These are phyloP conservation scores for Neolamprologus variostigma DNA, from an alignment of 2,113 vertebrate genomes.

Conservation along the genomic window DNA sequence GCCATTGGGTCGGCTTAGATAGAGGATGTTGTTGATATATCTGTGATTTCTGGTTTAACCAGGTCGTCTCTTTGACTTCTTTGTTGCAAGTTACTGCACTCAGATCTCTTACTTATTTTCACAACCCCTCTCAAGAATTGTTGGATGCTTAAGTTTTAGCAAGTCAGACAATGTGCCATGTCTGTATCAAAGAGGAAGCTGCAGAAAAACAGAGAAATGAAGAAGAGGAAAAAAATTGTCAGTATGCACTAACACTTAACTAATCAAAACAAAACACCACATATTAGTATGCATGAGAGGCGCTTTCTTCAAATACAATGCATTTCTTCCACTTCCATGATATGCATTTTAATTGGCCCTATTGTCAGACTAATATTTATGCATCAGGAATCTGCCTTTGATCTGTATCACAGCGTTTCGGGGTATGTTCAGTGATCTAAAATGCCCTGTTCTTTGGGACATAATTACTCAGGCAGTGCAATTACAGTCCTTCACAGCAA, in stretches of 20 bases:
- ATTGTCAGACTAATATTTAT: constrained; percentile 15
- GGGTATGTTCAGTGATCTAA: constrained; percentile 30
- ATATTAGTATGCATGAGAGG: neutral
- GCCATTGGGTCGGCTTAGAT: constrained; percentile 56
- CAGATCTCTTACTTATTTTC: constrained; percentile 31
- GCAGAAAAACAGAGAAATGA: constrained; percentile 4
- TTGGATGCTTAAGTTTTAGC: constrained; percentile 36
- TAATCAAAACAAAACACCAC: neutral
- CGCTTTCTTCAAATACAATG: neutral
- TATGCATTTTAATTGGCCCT: constrained; percentile 16
- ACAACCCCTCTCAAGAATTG: constrained; percentile 14
- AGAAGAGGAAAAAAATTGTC: neutral
- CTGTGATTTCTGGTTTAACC: neutral
- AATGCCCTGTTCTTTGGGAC: constrained; percentile 21
- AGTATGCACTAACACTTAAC: neutral
- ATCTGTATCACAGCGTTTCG: constrained; percentile 18
- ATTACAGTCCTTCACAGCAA: constrained; percentile 65
- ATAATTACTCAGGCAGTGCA: constrained; percentile 55
- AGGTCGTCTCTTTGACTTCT: constrained; percentile 14
- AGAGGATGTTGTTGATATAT: neutral
- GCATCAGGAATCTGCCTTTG: constrained; percentile 1
- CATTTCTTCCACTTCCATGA: neutral
- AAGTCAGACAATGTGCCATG: constrained; percentile 27
- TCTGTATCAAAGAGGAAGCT: constrained; percentile 29
- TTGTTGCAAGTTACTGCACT: constrained; percentile 51